A percentile compares a stretch with the other conserved stretches of the same genome.
Evolutionary conservation across 23 tunicate species (phyloP).

Genomic region (Styela clava): DNA sequence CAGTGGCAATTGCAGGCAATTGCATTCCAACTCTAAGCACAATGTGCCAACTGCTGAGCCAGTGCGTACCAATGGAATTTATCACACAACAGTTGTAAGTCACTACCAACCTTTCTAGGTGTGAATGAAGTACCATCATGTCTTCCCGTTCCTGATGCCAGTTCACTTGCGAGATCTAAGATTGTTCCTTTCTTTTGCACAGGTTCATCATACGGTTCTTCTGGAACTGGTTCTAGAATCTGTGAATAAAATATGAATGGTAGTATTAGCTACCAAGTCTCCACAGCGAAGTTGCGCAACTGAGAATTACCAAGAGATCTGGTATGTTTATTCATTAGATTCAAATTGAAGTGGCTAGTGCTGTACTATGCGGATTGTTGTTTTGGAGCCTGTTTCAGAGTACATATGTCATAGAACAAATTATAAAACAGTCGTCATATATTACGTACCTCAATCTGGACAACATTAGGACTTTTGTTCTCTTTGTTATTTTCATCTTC

Average conservation of each 20-base stretch:
- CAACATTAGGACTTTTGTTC: slow-evolving; percentile 1
- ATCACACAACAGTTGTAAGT: no score
- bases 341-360: no score
- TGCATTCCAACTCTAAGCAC: no score
- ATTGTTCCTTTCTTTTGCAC: slow-evolving; percentile 35
- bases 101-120: slow-evolving; percentile 88
- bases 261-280: no score
- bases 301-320: neutral
- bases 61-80: no score
- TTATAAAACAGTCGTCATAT: no score
- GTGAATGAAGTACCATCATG: slow-evolving; percentile 48
- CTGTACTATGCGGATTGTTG: no score
- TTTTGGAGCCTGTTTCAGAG: no score
- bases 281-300: no score
- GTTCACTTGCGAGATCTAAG: slow-evolving; percentile 30
- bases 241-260: slow-evolving; percentile 10
- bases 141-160: slow-evolving; percentile 25
- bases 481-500: neutral
- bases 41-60: no score
- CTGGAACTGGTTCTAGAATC: slow-evolving; percentile 17
- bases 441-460: slow-evolving; percentile 19
- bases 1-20: no score
- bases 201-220: neutral
- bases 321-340: neutral
- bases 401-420: no score